These are phyloP conservation scores for Drosophila eugracilis DNA, from an alignment of 1,140 invertebrate genomes.

Conservation along the genomic window DNA sequence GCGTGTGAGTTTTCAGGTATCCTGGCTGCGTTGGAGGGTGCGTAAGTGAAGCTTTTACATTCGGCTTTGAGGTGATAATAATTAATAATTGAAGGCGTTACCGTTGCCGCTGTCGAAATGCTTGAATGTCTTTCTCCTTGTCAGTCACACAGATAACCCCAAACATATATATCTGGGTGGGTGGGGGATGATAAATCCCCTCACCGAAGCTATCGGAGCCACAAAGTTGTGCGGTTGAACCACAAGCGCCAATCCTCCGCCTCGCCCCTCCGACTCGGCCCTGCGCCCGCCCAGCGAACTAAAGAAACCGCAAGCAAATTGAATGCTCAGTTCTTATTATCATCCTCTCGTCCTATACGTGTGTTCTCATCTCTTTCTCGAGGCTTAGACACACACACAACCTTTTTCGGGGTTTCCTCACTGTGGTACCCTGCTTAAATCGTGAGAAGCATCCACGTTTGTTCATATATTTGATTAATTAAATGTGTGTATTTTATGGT, in stretches of 20 bases:
- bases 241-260: slow-evolving; percentile 36
- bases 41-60: slow-evolving; percentile 72
- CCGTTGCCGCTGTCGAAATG: slow-evolving; percentile 45
- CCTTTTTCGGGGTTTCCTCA: slow-evolving; percentile 17
- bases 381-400: slow-evolving; percentile 6
- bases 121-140: slow-evolving; percentile 57
- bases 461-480: too few species aligned
- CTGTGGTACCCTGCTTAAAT: background rate
- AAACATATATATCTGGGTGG: background rate
- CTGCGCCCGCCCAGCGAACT: background rate
- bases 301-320: slow-evolving; percentile 64
- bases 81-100: slow-evolving; percentile 75
- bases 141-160: slow-evolving; percentile 5
- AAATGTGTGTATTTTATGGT: background rate
- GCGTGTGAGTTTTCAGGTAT: too few species aligned
- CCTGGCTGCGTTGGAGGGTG: slow-evolving; percentile 23
- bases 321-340: slow-evolving; percentile 36
- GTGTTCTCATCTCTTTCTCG: background rate
- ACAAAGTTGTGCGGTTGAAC: slow-evolving; percentile 50
- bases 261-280: background rate
- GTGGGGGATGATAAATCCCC: background rate
- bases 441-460: too few species aligned
- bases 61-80: slow-evolving; percentile 78
- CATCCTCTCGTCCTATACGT: background rate
- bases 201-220: slow-evolving; percentile 1